Evolutionary conservation across 2,888 invertebrate genomes (phyloP), one percentile per base, ranked within the genome.

Genomic region (Miltochrista miniata): DNA sequence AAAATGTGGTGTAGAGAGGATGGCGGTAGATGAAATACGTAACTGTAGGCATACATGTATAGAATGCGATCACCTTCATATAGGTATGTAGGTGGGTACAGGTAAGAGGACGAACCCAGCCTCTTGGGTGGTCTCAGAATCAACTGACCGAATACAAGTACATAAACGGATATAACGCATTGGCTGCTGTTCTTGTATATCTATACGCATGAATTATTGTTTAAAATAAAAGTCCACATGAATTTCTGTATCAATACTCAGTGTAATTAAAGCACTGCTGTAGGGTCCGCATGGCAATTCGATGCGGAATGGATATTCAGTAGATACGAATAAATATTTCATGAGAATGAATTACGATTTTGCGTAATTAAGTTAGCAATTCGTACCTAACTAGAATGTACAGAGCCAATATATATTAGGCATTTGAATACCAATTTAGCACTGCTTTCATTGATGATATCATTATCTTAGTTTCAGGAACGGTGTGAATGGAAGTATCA

Each of bases 81-180:
- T 62, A 60, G 53, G 68, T 61, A 52, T 58, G 61, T 66, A 56
- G 58, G 54, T 70, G 74, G 59, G 54, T 70, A 74, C 73, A 74
- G 73, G 74, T 74, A 77, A 74, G 64, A 74, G 73, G 81, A 76
- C 71, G 77, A 68, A 70, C 75, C 76, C 71, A 68, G 59, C 53
- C 44, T 55, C 53, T 86, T 64, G 91, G 90, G 91, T 90, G 91
- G 91, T 91, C 91, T 64, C 75, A 64, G 75, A 81, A 79, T 85
- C 83, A 81, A 78, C 71, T 79, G 79, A 71, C 73, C 83, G 83
- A 81, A 84, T 85, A 83, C 74, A 72, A 76, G 77, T 81, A 85
- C 67, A 84, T 84, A 85, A 76, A 68, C 67, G 68, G 68, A 69
- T 70, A 68, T 67, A 72, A 66, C 62, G 62, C 54, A 67, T 78